Evolutionary conservation across 2,113 vertebrate genomes (phyloP), one percentile per base, ranked within the genome.

Genomic region (Glaucomys volans): DNA sequence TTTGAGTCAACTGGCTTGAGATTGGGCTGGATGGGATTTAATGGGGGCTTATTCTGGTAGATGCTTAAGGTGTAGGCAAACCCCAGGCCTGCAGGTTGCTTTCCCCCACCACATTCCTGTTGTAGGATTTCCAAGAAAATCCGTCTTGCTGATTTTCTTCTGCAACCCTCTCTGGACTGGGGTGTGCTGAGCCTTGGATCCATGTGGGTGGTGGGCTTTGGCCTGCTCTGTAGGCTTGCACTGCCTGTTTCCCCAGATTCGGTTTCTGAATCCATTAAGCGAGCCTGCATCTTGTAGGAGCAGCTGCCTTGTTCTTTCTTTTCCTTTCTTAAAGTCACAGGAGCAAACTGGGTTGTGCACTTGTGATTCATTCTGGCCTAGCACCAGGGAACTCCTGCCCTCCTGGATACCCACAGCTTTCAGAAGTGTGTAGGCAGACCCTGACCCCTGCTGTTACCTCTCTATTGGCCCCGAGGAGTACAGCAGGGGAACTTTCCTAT

Each of bases 1-100:
- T 95, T 24, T 91, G 79, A 96, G 82, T 87, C 83, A 90, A 37
- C 40, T 91, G 97, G 79, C 83, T 93, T 72, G 81, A 92, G 35
- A 64, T 91, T 26, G 71, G 64, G 18, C 88, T 54, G 18, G 10
- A 17, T 92, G 64, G 14, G 24, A n/a, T 87, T 84, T 69, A 32
- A 62, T n/a, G 67, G 79, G 72, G 18, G 32, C 47, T 87, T 6
- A 4, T 66, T 94, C 30, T 62, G 67, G 30, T 50, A 14, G 37
- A 7, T 35, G 83, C n/a, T 20, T 66, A 26, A 57, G 50, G 67
- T 71, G 44, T 66, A 44, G 57, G 47, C 8, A n/a, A 64, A 77
- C 57, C 42, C 8, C 30, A 42, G 62, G 54, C 11, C 32, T 64
- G 0, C 12, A 82, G 90, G n/a, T 83, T 87, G 42, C 54, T 72